phyloP scores from a whole-genome alignment of 2,797 vertebrate genomes.

The Neopelma chrysocephalum region DNA sequence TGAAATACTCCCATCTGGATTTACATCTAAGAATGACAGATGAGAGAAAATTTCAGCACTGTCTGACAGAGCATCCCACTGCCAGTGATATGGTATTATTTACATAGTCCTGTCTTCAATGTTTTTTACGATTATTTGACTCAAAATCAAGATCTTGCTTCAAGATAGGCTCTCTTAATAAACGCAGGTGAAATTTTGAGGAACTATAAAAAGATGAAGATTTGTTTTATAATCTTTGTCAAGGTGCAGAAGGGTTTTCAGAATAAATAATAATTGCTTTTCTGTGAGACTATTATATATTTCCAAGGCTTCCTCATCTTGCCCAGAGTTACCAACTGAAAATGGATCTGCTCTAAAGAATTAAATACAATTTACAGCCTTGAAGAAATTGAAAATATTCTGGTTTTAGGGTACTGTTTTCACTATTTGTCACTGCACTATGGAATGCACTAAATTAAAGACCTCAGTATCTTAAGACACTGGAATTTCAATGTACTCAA shows the following conservation, averaged over 20 bases:
- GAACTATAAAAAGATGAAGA: background rate
- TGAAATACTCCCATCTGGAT: background rate
- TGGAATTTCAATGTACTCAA: background rate
- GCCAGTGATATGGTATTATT: background rate
- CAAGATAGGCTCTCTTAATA: background rate
- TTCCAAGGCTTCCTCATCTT: background rate
- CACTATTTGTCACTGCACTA: background rate
- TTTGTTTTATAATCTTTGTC: background rate
- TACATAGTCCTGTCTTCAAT: background rate
- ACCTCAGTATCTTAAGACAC: background rate
- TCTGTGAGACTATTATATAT: background rate
- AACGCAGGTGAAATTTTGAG: background rate
- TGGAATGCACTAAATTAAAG: background rate
- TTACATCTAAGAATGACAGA: background rate
- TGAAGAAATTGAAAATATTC: background rate
- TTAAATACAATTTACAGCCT: background rate
- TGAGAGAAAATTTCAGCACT: background rate
- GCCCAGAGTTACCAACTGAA: slow-evolving; percentile 1
- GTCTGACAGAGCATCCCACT: background rate
- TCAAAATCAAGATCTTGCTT: background rate
- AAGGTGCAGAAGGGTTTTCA: slow-evolving; percentile 3
- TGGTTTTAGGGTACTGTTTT: background rate
- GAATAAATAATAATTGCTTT: slow-evolving; percentile 23
- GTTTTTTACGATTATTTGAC: background rate
- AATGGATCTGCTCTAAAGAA: slow-evolving; percentile 23